phyloP scores from a whole-genome alignment of 1,140 invertebrate species.

The Zaprionus gabonicus region DNA sequence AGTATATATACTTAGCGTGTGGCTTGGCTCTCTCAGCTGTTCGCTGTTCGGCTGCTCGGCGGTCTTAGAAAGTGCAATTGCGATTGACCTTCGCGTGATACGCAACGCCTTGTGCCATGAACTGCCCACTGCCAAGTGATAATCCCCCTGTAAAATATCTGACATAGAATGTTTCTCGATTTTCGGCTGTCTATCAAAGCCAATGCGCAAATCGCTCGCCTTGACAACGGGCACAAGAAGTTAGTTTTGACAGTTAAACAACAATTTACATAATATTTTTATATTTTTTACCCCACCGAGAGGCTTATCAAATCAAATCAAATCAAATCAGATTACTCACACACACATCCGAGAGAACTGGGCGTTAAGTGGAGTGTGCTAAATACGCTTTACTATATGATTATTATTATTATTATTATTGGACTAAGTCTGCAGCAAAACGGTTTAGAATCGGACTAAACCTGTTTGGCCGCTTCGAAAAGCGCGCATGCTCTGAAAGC shows the following conservation, averaged over 20 bases:
- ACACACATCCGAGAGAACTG: constrained; percentile 21
- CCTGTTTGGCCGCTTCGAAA: constrained; percentile 45
- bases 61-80: constrained; percentile 69
- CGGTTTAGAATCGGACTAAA: constrained; percentile 38
- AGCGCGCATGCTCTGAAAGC: constrained; percentile 15
- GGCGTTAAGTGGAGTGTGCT: constrained; percentile 67
- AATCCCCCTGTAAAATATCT: neutral
- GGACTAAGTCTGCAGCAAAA: constrained; percentile 35
- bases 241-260: constrained; percentile 37
- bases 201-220: constrained; percentile 48
- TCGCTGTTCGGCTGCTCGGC: constrained; percentile 21
- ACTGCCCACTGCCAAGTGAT: neutral
- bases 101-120: neutral
- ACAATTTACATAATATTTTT: constrained; percentile 59
- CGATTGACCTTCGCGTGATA: constrained; percentile 51
- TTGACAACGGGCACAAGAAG: constrained; percentile 54
- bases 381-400: constrained; percentile 43
- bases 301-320: constrained; percentile 48
- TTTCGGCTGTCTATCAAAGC: constrained; percentile 15
- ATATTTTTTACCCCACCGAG: constrained; percentile 28
- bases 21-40: constrained; percentile 9
- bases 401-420: constrained; percentile 9
- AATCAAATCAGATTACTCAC: neutral
- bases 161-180: constrained; percentile 14
- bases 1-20: constrained; percentile 20